phyloP scores from a whole-genome alignment of 2,888 invertebrate genomes.

The Drosophila colorata region DNA sequence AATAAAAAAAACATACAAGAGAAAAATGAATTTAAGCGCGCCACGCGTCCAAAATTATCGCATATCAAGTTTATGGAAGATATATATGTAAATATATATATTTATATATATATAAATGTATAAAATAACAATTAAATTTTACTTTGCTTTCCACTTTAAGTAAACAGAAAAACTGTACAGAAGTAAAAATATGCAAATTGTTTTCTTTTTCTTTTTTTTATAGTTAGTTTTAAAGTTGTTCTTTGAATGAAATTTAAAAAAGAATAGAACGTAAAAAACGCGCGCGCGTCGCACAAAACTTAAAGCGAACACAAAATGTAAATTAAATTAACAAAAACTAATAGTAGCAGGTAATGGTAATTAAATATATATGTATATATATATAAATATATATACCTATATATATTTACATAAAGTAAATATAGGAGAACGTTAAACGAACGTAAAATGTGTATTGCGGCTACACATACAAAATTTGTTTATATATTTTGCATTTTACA shows the following conservation, averaged over 20 bases:
- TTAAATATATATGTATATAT: conserved; percentile 28
- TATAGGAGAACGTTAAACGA: conserved; percentile 70
- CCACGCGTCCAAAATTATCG: conserved; percentile 62
- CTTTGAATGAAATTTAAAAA: conserved; percentile 27
- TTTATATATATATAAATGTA: conserved; percentile 21
- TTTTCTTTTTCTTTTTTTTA: conserved; percentile 3
- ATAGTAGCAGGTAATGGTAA: conserved; percentile 70
- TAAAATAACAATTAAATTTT: conserved; percentile 49
- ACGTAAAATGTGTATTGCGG: conserved; percentile 53
- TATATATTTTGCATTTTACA: conserved; percentile 60
- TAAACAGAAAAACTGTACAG: conserved; percentile 68
- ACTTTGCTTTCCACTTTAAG: conserved; percentile 50
- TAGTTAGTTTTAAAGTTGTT: conserved; percentile 20
- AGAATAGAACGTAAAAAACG: conserved; percentile 29
- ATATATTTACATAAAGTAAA: conserved; percentile 30
- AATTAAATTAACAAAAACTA: conserved; percentile 78
- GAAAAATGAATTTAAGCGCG: conserved; percentile 59
- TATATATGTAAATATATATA: conserved; percentile 34
- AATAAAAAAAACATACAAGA: conserved; percentile 67
- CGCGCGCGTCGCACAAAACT: conserved; percentile 68
- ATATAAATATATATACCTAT: conserved; percentile 15
- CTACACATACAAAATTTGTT: conserved; percentile 42
- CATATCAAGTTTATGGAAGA: conserved; percentile 58
- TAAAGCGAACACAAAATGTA: conserved; percentile 69
- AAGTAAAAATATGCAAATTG: conserved; percentile 41